These are phyloP conservation scores for Beroe forskalii DNA, from an alignment of 37 sponge, comb jelly and placozoan species.

Conservation along the genomic window DNA sequence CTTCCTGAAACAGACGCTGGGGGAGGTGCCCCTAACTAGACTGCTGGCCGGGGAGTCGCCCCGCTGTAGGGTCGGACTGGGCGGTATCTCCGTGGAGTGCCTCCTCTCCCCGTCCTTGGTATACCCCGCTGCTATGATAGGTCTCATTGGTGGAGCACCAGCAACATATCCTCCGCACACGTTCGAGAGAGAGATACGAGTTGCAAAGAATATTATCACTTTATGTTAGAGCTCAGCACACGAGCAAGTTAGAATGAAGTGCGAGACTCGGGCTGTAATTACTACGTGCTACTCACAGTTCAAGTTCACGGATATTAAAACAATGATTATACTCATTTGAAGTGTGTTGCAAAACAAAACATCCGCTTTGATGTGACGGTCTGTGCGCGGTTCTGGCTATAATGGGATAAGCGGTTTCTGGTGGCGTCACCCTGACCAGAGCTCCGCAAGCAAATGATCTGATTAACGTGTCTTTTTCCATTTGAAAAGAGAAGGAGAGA, in stretches of 20 bases:
- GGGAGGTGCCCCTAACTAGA: background rate
- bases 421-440: background rate
- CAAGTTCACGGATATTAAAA: background rate
- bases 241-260: background rate
- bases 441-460: background rate
- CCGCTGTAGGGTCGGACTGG: background rate
- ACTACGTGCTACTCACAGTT: background rate
- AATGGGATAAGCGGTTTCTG: background rate
- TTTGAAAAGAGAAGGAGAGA: background rate
- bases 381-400: background rate
- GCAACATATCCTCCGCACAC: too few species aligned
- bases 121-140: conserved; percentile 7
- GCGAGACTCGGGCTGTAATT: background rate
- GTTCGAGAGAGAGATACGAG: too few species aligned
- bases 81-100: background rate
- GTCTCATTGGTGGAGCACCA: too few species aligned
- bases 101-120: conserved; percentile 32
- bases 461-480: background rate
- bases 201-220: too few species aligned
- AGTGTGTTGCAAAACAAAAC: background rate
- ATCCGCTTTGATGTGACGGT: background rate
- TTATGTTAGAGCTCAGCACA: too few species aligned
- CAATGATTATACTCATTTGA: background rate
- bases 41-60: background rate
- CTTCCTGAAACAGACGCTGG: conserved; percentile 2